These are phyloP conservation scores for Chromobotia macracanthus DNA, from an alignment of 2,797 vertebrate genomes.

Conservation along the genomic window DNA sequence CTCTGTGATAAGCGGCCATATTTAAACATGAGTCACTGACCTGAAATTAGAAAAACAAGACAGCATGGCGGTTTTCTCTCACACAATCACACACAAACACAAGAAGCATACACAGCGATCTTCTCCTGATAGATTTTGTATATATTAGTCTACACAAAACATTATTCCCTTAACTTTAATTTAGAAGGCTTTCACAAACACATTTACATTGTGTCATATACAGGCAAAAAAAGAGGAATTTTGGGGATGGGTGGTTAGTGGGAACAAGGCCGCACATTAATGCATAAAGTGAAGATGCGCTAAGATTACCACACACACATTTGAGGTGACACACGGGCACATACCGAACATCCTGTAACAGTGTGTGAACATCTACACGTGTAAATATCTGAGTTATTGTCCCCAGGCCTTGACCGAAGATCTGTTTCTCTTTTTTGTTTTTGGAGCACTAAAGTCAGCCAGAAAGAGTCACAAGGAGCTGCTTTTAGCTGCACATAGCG, in stretches of 20 bases:
- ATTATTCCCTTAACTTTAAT: constrained; percentile 5
- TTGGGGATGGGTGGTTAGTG: background rate
- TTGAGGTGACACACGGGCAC: constrained; percentile 9
- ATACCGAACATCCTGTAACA: constrained; percentile 40
- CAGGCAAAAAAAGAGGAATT: no score
- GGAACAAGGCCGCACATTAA: constrained; percentile 18
- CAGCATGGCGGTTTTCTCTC: constrained; percentile 19
- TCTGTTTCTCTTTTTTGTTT: constrained; percentile 11
- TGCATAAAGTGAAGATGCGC: background rate
- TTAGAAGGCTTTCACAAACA: background rate
- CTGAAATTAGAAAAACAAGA: constrained; percentile 61
- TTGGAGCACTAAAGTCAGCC: constrained; percentile 28
- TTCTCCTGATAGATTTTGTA: background rate
- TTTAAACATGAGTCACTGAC: constrained; percentile 59
- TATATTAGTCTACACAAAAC: background rate
- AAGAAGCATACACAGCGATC: background rate
- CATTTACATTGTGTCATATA: background rate
- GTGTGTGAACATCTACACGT: background rate
- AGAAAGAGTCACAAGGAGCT: constrained; percentile 38
- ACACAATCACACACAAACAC: background rate
- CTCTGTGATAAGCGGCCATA: constrained; percentile 57
- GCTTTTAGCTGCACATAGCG: constrained; percentile 45
- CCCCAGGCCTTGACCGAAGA: constrained; percentile 26
- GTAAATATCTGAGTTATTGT: constrained; percentile 36
- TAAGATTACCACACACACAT: constrained; percentile 6